Conservation (phyloP, 2,888 invertebrate genomes). For the Xylophagus ater region DNA sequence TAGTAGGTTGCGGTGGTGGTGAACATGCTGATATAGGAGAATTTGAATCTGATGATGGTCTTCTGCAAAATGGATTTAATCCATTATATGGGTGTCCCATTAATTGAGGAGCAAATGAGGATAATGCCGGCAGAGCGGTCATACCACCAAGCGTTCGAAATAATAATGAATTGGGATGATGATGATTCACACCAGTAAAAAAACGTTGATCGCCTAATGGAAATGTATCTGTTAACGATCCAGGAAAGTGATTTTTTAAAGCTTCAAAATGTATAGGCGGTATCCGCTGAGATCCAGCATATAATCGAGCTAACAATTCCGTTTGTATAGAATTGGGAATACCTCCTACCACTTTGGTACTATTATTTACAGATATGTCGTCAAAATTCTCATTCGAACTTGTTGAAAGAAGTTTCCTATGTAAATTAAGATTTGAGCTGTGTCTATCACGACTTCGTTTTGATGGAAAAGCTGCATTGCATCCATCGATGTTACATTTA, state of each 20-base stretch:
- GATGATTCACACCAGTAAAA: conserved; percentile 28
- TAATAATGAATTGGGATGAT: conserved; percentile 47
- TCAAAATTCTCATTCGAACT: conserved; percentile 45
- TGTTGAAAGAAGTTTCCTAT: conserved; percentile 76
- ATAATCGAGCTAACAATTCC: conserved; percentile 66
- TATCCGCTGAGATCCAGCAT: conserved; percentile 55
- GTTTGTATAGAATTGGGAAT: conserved; percentile 59
- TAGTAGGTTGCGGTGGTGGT: conserved; percentile 33
- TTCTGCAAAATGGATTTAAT: conserved; percentile 26
- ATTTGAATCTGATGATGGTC: conserved; percentile 43
- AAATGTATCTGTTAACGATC: conserved; percentile 15
- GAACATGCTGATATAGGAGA: conserved; percentile 43
- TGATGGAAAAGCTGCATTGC: conserved; percentile 89
- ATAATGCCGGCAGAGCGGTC: conserved; percentile 44
- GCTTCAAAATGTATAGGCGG: conserved; percentile 54
- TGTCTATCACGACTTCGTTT: conserved; percentile 87
- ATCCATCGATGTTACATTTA: conserved; percentile 88
- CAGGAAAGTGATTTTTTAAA: conserved; percentile 40
- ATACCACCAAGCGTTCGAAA: conserved; percentile 48
- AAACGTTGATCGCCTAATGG: conserved; percentile 23
- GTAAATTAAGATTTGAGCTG: conserved; percentile 81
- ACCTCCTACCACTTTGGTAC: conserved; percentile 40
- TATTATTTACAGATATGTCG: conserved; percentile 29
- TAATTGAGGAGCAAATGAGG: conserved; percentile 34
- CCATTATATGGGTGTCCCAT: conserved; percentile 40